These are phyloP conservation scores for Chironomus striatipennis DNA, from an alignment of 1,140 invertebrate genomes.

Conservation along the genomic window DNA sequence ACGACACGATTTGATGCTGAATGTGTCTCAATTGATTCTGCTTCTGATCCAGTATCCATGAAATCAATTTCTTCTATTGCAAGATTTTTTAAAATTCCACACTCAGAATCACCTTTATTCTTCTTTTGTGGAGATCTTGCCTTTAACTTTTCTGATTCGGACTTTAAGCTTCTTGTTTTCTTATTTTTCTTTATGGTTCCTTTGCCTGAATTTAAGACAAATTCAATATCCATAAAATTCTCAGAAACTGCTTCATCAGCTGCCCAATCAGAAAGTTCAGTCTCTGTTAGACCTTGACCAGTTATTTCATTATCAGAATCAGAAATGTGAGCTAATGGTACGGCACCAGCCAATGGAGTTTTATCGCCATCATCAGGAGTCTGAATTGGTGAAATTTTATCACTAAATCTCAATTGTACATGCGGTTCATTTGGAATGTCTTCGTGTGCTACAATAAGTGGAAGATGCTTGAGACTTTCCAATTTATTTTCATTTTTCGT, in stretches of 20 bases:
- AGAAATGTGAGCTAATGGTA: conserved; percentile 34
- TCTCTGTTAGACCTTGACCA: conserved; percentile 65
- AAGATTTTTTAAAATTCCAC: conserved; percentile 37
- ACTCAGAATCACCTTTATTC: conserved; percentile 35
- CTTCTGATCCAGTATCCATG: conserved; percentile 64
- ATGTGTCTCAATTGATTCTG: conserved; percentile 50
- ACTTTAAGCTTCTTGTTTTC: conserved; percentile 35
- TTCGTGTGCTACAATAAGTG: conserved; percentile 34
- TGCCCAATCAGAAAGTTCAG: conserved; percentile 77
- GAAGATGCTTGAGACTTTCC: conserved; percentile 37
- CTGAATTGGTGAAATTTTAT: neutral
- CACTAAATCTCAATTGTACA: neutral
- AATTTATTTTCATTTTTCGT: conserved; percentile 40
- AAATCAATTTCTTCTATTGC: conserved; percentile 53
- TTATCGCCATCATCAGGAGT: conserved; percentile 34
- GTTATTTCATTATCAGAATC: conserved; percentile 52
- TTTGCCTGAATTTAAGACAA: conserved; percentile 48
- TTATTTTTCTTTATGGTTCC: conserved; percentile 44
- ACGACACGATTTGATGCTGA: conserved; percentile 44
- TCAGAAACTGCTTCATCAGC: conserved; percentile 65
- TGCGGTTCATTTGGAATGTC: conserved; percentile 33
- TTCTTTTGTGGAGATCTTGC: conserved; percentile 32
- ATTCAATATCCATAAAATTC: conserved; percentile 57
- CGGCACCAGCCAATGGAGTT: conserved; percentile 34
- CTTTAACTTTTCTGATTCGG: conserved; percentile 33